phyloP scores from a whole-genome alignment of 2,113 vertebrate species.

The Ardeotis arabs region DNA sequence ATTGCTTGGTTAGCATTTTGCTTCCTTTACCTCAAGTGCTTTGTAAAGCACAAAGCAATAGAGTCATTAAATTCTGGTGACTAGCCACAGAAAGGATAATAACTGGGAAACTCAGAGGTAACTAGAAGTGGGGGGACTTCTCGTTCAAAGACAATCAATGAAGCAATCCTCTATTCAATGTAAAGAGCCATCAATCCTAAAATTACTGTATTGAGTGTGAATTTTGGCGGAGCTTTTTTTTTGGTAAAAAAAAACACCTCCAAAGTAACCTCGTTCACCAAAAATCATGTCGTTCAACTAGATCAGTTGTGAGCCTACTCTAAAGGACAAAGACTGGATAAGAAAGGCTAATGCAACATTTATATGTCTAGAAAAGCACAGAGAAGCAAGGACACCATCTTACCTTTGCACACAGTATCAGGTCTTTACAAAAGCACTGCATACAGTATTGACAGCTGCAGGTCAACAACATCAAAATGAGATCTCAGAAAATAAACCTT shows the following conservation, averaged over 20 bases:
- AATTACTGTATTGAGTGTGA: background rate
- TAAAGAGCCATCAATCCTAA: background rate
- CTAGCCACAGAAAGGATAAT: background rate
- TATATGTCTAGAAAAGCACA: background rate
- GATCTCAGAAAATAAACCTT: background rate
- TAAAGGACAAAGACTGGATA: background rate
- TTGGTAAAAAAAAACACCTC: background rate
- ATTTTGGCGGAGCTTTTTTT: background rate
- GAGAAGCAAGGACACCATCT: background rate
- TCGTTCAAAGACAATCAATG: background rate
- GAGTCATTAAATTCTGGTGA: background rate
- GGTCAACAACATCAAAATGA: background rate
- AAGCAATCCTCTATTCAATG: background rate
- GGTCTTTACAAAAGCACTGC: background rate
- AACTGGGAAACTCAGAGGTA: background rate
- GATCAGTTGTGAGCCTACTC: background rate
- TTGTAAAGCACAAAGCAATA: background rate
- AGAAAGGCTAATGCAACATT: background rate
- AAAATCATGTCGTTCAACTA: background rate
- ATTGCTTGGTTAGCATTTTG: background rate
- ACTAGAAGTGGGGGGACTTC: background rate
- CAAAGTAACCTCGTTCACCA: background rate
- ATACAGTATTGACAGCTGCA: background rate
- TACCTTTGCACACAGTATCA: background rate
- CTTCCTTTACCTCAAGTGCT: background rate